These are phyloP conservation scores for Chitala chitala DNA, from an alignment of 2,113 vertebrate genomes.

Conservation along the genomic window DNA sequence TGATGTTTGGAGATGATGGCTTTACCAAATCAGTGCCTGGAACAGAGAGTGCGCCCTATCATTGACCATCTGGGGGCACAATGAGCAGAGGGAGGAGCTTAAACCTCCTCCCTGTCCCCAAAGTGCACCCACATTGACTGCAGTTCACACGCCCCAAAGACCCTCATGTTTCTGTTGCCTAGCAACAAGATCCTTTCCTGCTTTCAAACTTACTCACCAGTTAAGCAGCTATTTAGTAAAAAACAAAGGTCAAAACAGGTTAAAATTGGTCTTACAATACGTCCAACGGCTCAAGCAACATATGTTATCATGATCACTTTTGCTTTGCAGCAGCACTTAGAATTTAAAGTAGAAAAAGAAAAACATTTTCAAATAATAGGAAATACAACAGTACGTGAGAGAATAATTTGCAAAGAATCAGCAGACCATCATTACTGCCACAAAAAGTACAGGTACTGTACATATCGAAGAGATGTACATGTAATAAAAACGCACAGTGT, in stretches of 20 bases:
- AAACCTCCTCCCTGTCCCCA: neutral
- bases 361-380: too few species aligned
- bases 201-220: too few species aligned
- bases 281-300: neutral
- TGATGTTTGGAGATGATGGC: too few species aligned
- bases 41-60: too few species aligned
- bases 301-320: too few species aligned
- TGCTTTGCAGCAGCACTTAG: too few species aligned
- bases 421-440: neutral
- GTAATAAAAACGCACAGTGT: too few species aligned
- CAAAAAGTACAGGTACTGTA: too few species aligned
- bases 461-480: too few species aligned
- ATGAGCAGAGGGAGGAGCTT: too few species aligned
- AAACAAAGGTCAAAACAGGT: neutral
- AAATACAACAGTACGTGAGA: neutral
- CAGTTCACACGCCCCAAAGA: conserved; percentile 20
- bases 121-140: conserved; percentile 13
- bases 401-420: neutral
- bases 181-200: conserved; percentile 24
- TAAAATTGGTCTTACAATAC: neutral
- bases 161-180: conserved; percentile 11
- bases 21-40: too few species aligned
- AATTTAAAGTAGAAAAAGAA: neutral
- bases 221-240: neutral
- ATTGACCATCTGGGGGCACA: too few species aligned